These are phyloP conservation scores for Torymus auratus DNA, from an alignment of 2,888 invertebrate species.

Conservation along the genomic window DNA sequence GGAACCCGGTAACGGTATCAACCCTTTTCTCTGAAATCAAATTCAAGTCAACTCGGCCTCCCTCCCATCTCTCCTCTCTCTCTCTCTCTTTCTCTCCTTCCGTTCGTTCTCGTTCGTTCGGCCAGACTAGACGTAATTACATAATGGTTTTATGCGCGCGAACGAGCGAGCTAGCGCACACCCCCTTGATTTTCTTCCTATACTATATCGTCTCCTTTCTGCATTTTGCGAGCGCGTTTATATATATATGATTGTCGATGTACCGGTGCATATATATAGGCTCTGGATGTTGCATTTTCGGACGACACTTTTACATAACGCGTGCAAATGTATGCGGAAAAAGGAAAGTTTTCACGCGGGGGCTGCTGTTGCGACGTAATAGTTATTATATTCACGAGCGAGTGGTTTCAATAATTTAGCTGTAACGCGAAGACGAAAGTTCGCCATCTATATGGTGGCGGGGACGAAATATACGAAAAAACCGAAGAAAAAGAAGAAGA, in stretches of 20 bases:
- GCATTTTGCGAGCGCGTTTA: conserved; percentile 17
- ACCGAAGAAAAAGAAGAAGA: no score
- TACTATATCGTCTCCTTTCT: conserved; percentile 15
- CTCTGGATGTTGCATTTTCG: no score
- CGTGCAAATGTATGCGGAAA: no score
- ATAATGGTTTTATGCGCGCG: conserved; percentile 70
- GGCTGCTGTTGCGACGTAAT: no score
- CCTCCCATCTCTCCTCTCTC: conserved; percentile 18
- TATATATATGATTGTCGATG: conserved; percentile 2
- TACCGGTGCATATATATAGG: no score
- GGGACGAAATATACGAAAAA: no score
- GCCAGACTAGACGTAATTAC: conserved; percentile 72
- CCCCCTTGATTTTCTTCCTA: conserved; percentile 59
- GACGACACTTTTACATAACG: no score
- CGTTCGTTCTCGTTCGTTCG: conserved; percentile 61
- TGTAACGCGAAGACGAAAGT: no score
- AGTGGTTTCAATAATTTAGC: no score
- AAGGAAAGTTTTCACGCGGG: no score
- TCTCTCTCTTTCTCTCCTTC: conserved; percentile 49
- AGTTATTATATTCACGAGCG: no score
- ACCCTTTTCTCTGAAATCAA: conserved; percentile 75
- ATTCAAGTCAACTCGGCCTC: conserved; percentile 66
- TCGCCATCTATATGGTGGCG: no score
- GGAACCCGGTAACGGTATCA: conserved; percentile 66
- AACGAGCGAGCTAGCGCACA: conserved; percentile 33